Percentiles rank a stretch among this genome's conserved stretches.
Evolutionary conservation across 1,140 invertebrate species (phyloP).

Genomic region (Papilio helenus): DNA sequence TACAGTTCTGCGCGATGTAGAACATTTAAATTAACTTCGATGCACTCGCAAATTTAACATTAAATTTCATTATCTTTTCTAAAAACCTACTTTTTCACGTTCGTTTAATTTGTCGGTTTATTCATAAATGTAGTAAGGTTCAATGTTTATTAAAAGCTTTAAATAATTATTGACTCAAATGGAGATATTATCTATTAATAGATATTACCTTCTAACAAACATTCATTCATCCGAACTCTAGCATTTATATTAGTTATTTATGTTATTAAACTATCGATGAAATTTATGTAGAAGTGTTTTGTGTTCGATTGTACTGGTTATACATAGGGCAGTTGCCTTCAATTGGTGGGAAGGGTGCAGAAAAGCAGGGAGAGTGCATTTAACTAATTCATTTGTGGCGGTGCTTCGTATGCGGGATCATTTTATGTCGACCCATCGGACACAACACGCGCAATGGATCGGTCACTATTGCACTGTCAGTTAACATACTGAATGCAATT

Average conservation of each 20-base stretch:
- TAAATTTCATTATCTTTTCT: not conserved
- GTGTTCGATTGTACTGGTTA: constrained; percentile 57
- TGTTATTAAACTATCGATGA: constrained; percentile 10
- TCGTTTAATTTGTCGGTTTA: not conserved
- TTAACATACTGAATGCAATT: not conserved
- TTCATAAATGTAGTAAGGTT: not conserved
- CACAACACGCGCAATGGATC: constrained; percentile 36
- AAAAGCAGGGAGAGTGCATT: constrained; percentile 68
- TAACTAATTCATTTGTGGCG: constrained; percentile 71
- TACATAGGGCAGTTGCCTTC: constrained; percentile 70
- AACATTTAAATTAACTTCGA: constrained; percentile 4
- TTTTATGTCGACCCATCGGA: constrained; percentile 54
- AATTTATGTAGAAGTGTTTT: constrained; percentile 42
- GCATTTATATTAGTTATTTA: not conserved
- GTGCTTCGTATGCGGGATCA: constrained; percentile 72
- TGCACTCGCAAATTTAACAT: not conserved
- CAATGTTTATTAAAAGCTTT: not conserved
- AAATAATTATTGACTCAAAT: not conserved
- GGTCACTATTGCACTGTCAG: constrained; percentile 3
- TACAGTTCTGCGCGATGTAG: constrained; percentile 54
- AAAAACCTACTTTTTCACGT: not conserved
- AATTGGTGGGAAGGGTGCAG: constrained; percentile 73
- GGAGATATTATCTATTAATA: too few species aligned
- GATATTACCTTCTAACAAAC: too few species aligned
- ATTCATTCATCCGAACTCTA: too few species aligned